Evolutionary conservation across 1,140 invertebrate genomes (phyloP).

Genomic region (Rhyzopertha dominica): DNA sequence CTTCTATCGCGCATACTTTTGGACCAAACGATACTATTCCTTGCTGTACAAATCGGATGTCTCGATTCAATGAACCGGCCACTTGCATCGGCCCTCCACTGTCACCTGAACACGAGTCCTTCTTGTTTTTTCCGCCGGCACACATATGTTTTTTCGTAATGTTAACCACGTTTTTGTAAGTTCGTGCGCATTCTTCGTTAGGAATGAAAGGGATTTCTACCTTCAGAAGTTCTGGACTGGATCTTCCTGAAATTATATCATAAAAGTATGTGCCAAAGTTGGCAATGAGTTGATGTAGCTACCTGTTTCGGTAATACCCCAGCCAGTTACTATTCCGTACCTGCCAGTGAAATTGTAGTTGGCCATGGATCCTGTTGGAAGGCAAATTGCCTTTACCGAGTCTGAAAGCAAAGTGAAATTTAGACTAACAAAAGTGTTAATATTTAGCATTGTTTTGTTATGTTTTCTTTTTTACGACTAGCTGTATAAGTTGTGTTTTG

Average conservation of each 20-base stretch:
- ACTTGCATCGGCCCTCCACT: constrained; percentile 44
- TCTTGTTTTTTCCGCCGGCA: constrained; percentile 52
- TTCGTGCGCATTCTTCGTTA: constrained; percentile 44
- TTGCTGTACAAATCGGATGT: constrained; percentile 34
- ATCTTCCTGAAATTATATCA: constrained; percentile 21
- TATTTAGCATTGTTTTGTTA: constrained; percentile 4
- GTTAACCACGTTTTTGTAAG: constrained; percentile 35
- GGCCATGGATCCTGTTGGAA: constrained; percentile 47
- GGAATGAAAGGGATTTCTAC: constrained; percentile 48
- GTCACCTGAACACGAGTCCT: constrained; percentile 47
- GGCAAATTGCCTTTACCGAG: constrained; percentile 53
- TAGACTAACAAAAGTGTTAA: constrained; percentile 5
- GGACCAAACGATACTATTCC: constrained; percentile 53
- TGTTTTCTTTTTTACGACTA: too few relatives aligned
- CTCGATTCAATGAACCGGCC: constrained; percentile 39
- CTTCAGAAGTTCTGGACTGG: constrained; percentile 49
- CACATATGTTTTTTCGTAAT: constrained; percentile 55
- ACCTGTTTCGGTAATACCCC: constrained; percentile 54
- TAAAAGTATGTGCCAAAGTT: background rate
- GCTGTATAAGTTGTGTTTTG: too few relatives aligned
- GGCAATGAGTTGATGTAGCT: constrained; percentile 19
- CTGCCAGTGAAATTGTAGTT: constrained; percentile 28
- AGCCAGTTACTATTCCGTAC: constrained; percentile 52
- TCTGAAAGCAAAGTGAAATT: constrained; percentile 38
- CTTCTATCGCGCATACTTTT: constrained; percentile 48